These are phyloP conservation scores for Rattus rattus DNA, from an alignment of 2,113 vertebrate species.

Conservation along the genomic window DNA sequence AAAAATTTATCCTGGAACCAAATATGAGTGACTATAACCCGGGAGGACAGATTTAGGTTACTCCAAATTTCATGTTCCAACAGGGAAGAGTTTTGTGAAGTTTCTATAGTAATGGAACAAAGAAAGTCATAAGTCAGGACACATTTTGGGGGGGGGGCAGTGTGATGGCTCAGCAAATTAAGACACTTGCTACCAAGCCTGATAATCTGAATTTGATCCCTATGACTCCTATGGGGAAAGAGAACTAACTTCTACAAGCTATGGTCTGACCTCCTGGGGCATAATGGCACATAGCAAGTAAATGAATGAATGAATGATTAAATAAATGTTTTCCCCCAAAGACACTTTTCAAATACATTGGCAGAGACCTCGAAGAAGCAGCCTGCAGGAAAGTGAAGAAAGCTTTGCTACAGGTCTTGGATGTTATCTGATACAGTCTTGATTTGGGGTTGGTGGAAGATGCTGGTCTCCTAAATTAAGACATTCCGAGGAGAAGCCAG, in stretches of 20 bases:
- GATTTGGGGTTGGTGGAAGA: not conserved
- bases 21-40: not conserved
- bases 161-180: not conserved
- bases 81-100: not conserved
- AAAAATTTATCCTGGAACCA: not conserved
- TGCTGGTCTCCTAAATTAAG: too few species aligned
- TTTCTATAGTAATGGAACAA: not conserved
- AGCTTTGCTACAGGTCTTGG: not conserved
- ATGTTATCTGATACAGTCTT: not conserved
- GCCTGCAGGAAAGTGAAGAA: not conserved
- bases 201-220: not conserved
- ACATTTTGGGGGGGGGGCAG: not conserved
- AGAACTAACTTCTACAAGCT: not conserved
- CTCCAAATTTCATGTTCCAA: not conserved
- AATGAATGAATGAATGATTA: too few species aligned
- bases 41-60: not conserved
- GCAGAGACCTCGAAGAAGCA: not conserved
- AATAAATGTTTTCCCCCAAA: not conserved
- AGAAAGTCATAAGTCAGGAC: not conserved
- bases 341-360: not conserved
- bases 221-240: not conserved
- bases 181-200: not conserved
- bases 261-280: not conserved
- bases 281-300: not conserved
- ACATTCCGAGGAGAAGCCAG: not conserved